These are phyloP conservation scores for Scrobipalpa atriplicella DNA, from an alignment of 2,888 invertebrate genomes.

Conservation along the genomic window DNA sequence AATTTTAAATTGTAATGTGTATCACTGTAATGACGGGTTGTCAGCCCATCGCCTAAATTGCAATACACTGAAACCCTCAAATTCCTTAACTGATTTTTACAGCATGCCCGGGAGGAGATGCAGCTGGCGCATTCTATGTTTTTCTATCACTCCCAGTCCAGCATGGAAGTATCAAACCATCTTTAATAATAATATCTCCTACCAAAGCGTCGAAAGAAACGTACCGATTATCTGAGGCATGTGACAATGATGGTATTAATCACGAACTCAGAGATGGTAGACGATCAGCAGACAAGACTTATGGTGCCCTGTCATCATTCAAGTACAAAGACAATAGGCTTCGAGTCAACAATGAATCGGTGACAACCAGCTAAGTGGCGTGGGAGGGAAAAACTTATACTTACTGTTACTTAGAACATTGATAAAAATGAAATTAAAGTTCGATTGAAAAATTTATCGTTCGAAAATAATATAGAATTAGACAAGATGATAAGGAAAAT, in stretches of 20 bases:
- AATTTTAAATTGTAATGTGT: too few species aligned
- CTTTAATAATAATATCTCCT: not conserved
- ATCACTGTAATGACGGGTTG: too few species aligned
- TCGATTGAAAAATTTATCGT: not conserved
- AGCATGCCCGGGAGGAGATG: too few species aligned
- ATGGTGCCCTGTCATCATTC: not conserved
- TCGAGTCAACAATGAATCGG: slow-evolving; percentile 7
- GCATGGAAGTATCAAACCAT: too few species aligned
- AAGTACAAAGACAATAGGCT: slow-evolving; percentile 7
- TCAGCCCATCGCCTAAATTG: too few species aligned
- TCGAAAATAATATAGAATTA: too few species aligned
- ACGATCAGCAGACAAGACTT: slow-evolving; percentile 8
- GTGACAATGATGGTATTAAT: not conserved
- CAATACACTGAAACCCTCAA: too few species aligned
- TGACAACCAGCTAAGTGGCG: not conserved
- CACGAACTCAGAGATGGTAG: not conserved
- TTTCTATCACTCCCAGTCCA: too few species aligned
- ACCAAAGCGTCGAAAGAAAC: not conserved
- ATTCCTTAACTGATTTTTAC: too few species aligned
- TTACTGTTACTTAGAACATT: not conserved
- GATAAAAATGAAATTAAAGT: not conserved
- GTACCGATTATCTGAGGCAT: not conserved
- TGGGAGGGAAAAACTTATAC: not conserved
- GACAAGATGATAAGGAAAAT: too few species aligned
- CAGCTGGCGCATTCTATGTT: too few species aligned